These are phyloP conservation scores for Ceratitis capitata DNA, from an alignment of 1,140 invertebrate species.

Conservation along the genomic window DNA sequence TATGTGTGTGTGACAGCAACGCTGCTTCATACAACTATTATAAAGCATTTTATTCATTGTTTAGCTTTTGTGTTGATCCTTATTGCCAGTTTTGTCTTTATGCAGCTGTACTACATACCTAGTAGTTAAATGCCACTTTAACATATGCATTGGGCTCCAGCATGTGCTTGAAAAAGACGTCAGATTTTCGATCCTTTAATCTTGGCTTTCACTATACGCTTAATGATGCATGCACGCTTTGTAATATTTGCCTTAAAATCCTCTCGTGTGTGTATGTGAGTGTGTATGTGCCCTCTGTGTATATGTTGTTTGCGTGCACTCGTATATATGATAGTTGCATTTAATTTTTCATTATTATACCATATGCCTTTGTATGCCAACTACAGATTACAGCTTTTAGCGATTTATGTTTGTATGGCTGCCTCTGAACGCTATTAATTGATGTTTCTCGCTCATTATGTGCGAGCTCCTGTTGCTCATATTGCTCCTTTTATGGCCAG, in stretches of 20 bases:
- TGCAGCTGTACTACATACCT: not conserved
- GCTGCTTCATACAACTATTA: not conserved
- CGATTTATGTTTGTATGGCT: not conserved
- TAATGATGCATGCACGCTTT: not conserved
- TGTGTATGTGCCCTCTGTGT: not conserved
- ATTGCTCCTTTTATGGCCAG: not conserved
- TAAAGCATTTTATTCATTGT: not conserved
- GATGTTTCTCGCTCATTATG: not conserved
- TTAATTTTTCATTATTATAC: not conserved
- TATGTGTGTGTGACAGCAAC: not conserved
- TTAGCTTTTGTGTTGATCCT: not conserved
- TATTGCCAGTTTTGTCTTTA: not conserved
- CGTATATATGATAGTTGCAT: not conserved
- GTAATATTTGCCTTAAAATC: too few relatives aligned
- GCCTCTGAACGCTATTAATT: not conserved
- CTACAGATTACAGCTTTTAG: not conserved
- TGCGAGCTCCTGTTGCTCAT: not conserved
- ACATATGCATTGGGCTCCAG: not conserved
- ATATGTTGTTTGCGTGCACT: not conserved
- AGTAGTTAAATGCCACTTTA: not conserved
- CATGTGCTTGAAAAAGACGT: not conserved
- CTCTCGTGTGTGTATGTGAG: not conserved
- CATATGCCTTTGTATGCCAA: not conserved
- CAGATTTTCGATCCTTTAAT: too few relatives aligned
- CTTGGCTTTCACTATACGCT: not conserved